Evolutionary conservation across 2,113 vertebrate species (phyloP), one percentile per base, ranked within the genome.

Genomic region (Nansenia antarctica): DNA sequence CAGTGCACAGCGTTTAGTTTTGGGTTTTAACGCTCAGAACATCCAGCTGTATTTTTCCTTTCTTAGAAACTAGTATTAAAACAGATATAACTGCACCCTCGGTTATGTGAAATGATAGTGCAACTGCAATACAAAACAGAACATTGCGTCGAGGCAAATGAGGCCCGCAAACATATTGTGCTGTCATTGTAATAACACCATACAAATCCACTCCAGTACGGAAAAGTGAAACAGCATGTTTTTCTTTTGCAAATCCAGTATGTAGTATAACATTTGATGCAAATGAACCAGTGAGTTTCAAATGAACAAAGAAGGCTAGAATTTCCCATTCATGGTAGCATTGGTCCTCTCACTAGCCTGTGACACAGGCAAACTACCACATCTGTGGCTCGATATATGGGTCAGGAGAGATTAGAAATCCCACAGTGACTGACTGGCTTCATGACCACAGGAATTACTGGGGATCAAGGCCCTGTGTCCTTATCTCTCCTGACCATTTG

Each of bases 401-500:
- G 45, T 68, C 59, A 68, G 58, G 39, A 27, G 59, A 53, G 59
- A 58, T 62, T 42, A 34, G 12, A 61, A 8, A 60, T 11, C 35
- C 5, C 26, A 8, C 35, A 60, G 69, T 83, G 75, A 18, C 22
- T 9, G 55, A 24, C 18, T 42, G 55, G 14, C 64, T 12, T 32
- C 31, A 53, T 9, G 29, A n/a, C n/a, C n/a, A n/a, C 70, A 59
- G 30, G 69, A 0, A 32, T 6, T 62, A 67, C 63, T 9, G 35
- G 68, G 70, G 65, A 72, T 73, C 79, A 60, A 70, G 62, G 47
- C 67, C 47, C 62, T 12, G 66, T 18, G 8, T 5, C 1, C 66
- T 73, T 86, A 79, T 79, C 78, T 72, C 62, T 32, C 37, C 60
- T 59, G 70, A 78, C 65, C 68, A 30, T 0, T 8, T 30, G 11